Percentiles rank a stretch among this genome's conserved stretches.
These are phyloP conservation scores for Ommatoiulus sabulosus DNA, from an alignment of 2,888 invertebrate genomes.

Conservation along the genomic window DNA sequence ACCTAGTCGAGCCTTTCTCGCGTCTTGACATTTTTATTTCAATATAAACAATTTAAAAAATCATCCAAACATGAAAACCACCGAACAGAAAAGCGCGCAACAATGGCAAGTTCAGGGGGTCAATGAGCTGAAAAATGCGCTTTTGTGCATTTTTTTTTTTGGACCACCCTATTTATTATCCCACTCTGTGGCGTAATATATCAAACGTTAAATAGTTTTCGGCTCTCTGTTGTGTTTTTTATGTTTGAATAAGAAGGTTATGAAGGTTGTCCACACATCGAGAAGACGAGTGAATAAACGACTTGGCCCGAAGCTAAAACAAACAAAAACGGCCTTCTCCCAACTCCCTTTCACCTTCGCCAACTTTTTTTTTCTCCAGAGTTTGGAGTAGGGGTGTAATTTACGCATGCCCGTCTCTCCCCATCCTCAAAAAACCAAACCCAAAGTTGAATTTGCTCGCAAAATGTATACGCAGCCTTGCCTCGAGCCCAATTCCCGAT, in stretches of 20 bases:
- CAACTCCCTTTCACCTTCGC: slow-evolving; percentile 29
- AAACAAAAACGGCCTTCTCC: slow-evolving; percentile 53
- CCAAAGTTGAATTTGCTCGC: slow-evolving; percentile 29
- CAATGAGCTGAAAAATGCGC: slow-evolving; percentile 32
- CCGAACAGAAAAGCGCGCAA: not conserved
- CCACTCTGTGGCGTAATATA: slow-evolving; percentile 47
- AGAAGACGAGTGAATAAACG: slow-evolving; percentile 47
- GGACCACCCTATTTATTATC: slow-evolving; percentile 31
- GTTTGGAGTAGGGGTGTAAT: slow-evolving; percentile 10
- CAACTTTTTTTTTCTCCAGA: not conserved
- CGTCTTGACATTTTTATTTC: not conserved
- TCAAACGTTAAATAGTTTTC: slow-evolving; percentile 42
- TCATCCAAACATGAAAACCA: not conserved
- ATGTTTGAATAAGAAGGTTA: slow-evolving; percentile 45
- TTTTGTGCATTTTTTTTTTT: slow-evolving; percentile 26
- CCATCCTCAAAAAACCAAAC: slow-evolving; percentile 11
- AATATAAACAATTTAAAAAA: slow-evolving; percentile 7
- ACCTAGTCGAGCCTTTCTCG: not conserved
- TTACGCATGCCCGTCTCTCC: slow-evolving; percentile 1
- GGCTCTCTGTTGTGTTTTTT: slow-evolving; percentile 38
- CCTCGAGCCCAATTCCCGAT: not conserved
- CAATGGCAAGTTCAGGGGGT: slow-evolving; percentile 37
- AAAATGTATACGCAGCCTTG: slow-evolving; percentile 37
- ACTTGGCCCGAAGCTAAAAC: slow-evolving; percentile 47
- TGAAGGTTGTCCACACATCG: slow-evolving; percentile 45